Evolutionary conservation across 2,797 vertebrate genomes (phyloP).

Genomic region (Eulemur mongoz): DNA sequence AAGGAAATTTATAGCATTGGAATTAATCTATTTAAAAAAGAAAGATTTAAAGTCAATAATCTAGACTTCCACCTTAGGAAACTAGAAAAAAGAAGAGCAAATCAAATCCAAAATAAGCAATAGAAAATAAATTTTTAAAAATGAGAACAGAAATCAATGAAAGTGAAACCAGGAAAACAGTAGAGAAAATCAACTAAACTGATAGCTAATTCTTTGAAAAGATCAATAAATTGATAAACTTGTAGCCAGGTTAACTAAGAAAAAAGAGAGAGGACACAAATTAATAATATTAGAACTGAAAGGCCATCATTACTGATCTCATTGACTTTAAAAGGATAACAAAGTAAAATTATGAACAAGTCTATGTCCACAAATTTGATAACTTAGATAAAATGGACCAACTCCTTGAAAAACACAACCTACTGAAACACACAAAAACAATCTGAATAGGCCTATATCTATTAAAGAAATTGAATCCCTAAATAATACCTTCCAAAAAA

Average conservation of each 20-base stretch:
- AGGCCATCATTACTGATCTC: not conserved
- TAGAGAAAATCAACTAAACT: not conserved
- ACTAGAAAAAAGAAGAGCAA: not conserved
- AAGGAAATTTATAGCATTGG: not conserved
- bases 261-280: not conserved
- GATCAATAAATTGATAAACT: not conserved
- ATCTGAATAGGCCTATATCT: not conserved
- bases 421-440: not conserved
- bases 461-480: not conserved
- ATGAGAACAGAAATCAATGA: not conserved
- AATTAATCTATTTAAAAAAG: not conserved
- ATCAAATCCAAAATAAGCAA: conserved; percentile 16
- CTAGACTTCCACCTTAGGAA: not conserved
- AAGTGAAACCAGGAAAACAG: not conserved
- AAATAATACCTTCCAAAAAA: not conserved
- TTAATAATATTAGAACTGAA: not conserved
- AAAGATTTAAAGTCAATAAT: not conserved
- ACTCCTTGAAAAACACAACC: not conserved
- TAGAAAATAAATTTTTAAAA: not conserved
- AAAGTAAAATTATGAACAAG: not conserved
- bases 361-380: not conserved
- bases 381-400: not conserved
- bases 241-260: not conserved
- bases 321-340: not conserved
- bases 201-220: not conserved